These are phyloP conservation scores for Sturmia bella DNA, from an alignment of 2,888 invertebrate species.

Conservation along the genomic window DNA sequence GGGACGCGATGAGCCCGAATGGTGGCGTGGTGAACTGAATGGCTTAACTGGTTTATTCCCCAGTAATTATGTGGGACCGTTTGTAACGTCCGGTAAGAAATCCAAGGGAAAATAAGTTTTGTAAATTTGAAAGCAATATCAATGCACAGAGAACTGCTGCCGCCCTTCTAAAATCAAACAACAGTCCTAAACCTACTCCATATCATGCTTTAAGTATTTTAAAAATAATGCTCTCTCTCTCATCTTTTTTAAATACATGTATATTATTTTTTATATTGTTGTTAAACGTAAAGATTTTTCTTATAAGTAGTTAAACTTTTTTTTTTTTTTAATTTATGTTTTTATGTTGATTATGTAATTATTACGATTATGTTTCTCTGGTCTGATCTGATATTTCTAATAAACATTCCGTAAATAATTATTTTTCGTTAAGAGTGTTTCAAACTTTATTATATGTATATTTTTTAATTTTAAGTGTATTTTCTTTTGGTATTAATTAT, in stretches of 20 bases:
- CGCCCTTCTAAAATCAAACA: slow-evolving; percentile 41
- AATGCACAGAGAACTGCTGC: slow-evolving; percentile 31
- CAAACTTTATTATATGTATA: background rate
- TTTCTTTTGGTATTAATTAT: slow-evolving; percentile 11
- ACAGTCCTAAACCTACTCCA: slow-evolving; percentile 34
- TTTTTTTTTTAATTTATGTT: slow-evolving; percentile 26
- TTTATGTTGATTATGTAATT: slow-evolving; percentile 36
- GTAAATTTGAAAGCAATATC: background rate
- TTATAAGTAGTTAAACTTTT: slow-evolving; percentile 9
- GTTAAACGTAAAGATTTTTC: slow-evolving; percentile 36
- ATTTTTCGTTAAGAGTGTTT: slow-evolving; percentile 20
- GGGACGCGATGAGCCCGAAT: slow-evolving; percentile 95
- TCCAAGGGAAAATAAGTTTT: slow-evolving; percentile 76
- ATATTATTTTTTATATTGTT: slow-evolving; percentile 27
- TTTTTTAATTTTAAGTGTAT: slow-evolving; percentile 41
- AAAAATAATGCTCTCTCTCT: slow-evolving; percentile 62
- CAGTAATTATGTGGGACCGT: slow-evolving; percentile 94
- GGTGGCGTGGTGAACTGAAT: slow-evolving; percentile 98
- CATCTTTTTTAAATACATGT: slow-evolving; percentile 9
- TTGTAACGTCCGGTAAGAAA: slow-evolving; percentile 83
- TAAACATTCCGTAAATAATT: slow-evolving; percentile 62
- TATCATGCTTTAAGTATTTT: slow-evolving; percentile 57
- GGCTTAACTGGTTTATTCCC: slow-evolving; percentile 96
- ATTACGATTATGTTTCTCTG: slow-evolving; percentile 21
- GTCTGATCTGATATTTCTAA: slow-evolving; percentile 46